Conservation (phyloP, 2,888 invertebrate species). For the Rhingia campestris region DNA sequence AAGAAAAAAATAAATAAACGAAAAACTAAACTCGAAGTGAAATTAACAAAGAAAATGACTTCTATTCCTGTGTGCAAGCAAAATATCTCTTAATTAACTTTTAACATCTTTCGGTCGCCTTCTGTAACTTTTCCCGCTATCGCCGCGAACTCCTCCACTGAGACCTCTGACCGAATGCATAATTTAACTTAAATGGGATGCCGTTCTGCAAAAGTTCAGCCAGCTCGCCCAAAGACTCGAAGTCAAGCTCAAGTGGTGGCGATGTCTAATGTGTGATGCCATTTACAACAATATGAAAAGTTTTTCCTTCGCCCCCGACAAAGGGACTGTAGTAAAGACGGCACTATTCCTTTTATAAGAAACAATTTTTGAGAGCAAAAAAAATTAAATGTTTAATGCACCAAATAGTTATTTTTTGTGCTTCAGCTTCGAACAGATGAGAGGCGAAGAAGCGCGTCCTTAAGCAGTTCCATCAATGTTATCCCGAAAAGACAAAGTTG, state of each 20-base stretch:
- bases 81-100: slow-evolving; percentile 74
- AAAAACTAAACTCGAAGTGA: neutral
- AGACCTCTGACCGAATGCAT: slow-evolving; percentile 64
- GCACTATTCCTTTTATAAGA: slow-evolving; percentile 22
- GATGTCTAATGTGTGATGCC: slow-evolving; percentile 71
- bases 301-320: slow-evolving; percentile 31
- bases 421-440: neutral
- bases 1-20: too few relatives aligned
- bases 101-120: slow-evolving; percentile 69
- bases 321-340: neutral
- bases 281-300: slow-evolving; percentile 73
- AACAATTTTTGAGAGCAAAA: slow-evolving; percentile 36
- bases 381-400: slow-evolving; percentile 31
- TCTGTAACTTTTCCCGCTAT: slow-evolving; percentile 42
- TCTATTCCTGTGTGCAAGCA: slow-evolving; percentile 39
- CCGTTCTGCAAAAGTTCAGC: slow-evolving; percentile 46
- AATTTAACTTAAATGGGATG: slow-evolving; percentile 68
- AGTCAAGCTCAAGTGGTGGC: slow-evolving; percentile 60
- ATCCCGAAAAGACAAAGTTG: slow-evolving; percentile 70
- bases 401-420: slow-evolving; percentile 54
- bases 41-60: slow-evolving; percentile 62
- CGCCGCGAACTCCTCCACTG: slow-evolving; percentile 28
- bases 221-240: slow-evolving; percentile 25
- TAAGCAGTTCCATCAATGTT: slow-evolving; percentile 71
- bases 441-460: slow-evolving; percentile 11